Evolutionary conservation across 35 echinoderm and acorn worm genomes (phyloP).

Genomic region (Diadema setosum): DNA sequence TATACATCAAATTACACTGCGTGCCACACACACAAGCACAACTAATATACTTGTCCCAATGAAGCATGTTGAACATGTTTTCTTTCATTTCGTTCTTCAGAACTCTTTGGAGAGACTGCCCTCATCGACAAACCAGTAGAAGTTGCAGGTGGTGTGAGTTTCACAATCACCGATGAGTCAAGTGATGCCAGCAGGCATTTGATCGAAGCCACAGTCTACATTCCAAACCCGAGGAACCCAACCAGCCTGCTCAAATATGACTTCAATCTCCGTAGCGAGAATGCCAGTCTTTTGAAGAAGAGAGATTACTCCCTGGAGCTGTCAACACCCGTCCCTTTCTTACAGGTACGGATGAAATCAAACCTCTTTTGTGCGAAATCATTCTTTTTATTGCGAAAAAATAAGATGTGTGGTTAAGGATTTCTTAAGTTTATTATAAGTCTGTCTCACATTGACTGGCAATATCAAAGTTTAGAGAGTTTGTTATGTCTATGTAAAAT

Average conservation of each 20-base stretch:
- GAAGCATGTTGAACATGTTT: no score
- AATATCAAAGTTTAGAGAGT: no score
- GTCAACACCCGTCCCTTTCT: neutral
- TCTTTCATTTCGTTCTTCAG: neutral
- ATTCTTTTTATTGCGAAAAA: no score
- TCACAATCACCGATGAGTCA: neutral
- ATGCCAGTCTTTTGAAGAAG: neutral
- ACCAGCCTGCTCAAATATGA: neutral
- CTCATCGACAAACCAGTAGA: neutral
- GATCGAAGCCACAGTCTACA: conserved; percentile 6
- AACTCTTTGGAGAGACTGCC: conserved; percentile 9
- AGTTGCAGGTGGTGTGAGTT: neutral
- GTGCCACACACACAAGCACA: no score
- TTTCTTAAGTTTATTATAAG: no score
- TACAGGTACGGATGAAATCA: neutral
- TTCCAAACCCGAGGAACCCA: neutral
- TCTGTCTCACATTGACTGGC: no score
- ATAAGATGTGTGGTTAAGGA: neutral
- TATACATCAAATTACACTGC: no score
- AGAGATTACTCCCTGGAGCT: neutral
- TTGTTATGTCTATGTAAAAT: no score
- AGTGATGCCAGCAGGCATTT: neutral
- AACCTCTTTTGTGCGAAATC: no score
- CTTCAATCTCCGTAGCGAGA: neutral
- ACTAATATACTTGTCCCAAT: no score